Evolutionary conservation across 2,888 invertebrate genomes (phyloP).

Genomic region (Acleris literana): DNA sequence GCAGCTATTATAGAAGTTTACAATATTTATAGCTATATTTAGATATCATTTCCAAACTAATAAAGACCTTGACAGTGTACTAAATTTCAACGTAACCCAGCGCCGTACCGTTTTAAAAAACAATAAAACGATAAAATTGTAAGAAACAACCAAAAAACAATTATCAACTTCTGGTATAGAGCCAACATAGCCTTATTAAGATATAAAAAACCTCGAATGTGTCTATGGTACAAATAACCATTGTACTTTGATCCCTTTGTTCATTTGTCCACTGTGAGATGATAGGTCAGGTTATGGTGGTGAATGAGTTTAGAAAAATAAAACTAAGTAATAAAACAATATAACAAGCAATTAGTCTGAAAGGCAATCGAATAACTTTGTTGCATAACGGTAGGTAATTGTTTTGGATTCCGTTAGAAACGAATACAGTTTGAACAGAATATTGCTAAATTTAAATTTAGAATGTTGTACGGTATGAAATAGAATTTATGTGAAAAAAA

Average conservation of each 20-base stretch:
- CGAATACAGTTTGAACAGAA: slow-evolving; percentile 2
- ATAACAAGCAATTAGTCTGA: slow-evolving; percentile 54
- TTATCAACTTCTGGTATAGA: slow-evolving; percentile 47
- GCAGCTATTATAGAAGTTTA: background rate
- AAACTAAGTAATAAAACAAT: slow-evolving; percentile 51
- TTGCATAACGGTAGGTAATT: slow-evolving; percentile 50
- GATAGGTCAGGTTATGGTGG: slow-evolving; percentile 36
- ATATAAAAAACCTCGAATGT: slow-evolving; percentile 52
- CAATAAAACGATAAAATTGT: slow-evolving; percentile 32
- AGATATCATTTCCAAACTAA: slow-evolving; percentile 2
- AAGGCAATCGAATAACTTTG: slow-evolving; percentile 53
- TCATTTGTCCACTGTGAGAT: background rate
- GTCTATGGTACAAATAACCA: slow-evolving; percentile 37
- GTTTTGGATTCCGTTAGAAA: slow-evolving; percentile 19
- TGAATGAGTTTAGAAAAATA: slow-evolving; percentile 46
- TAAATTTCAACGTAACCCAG: slow-evolving; percentile 15
- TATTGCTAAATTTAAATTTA: background rate
- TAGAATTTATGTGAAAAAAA: too few species aligned
- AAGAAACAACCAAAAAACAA: slow-evolving; percentile 48
- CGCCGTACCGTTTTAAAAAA: slow-evolving; percentile 24
- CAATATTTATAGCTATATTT: background rate
- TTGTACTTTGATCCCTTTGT: slow-evolving; percentile 36
- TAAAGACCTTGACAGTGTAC: slow-evolving; percentile 19
- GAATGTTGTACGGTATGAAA: too few species aligned
- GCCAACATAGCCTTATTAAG: slow-evolving; percentile 59